Base-by-base conservation (phyloP, 2,888 invertebrate genomes). In the Osmoderma eremita region DNA sequence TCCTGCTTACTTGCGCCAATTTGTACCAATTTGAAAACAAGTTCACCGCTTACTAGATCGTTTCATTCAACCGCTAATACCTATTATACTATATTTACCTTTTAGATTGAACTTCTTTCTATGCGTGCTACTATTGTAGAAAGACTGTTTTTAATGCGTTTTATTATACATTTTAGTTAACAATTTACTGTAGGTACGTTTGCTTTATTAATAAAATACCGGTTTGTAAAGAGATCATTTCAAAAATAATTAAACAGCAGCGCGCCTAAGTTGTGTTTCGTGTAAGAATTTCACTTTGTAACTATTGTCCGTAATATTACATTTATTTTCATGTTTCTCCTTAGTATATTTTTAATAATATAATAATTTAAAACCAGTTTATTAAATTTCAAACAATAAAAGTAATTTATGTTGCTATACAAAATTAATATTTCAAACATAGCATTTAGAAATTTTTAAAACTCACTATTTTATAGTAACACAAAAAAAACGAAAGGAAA, bases 81-180 rank as follows among this genome's bases (percentile, higher is more conserved):
- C n/a, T 30, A n/a, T 30, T 30, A 15, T 30, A n/a, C 13, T 30
- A 15, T 22, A n/a, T 50, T 50, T 50, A 24, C 22, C 5, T 30
- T 30, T 3, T 51, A 13, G 30, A 51, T 30, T 42, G 22, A 56
- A 56, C 56, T 41, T 56, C 56, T 20, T 56, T 39, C 30, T 18
- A 12, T 54, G n/a, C n/a, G 15, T n/a, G 18, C 3, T 10, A 4
- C 36, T n/a, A 18, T 38, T 53, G 12, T 36, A 18, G n/a, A 17
- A 36, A 53, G 24, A 36, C 2, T 8, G 17, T 18, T 53, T 8
- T 53, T 10, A 36, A 15, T 36, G 13, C 36, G 30, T 53, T 15
- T 36, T 50, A 15, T 48, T 22, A 30, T 2, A 15, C 12, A 10
- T 15, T 36, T 1, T 8, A 53, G 6, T 17, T 20, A 48, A 48